Percentiles rank a stretch among this genome's conserved stretches.
Evolutionary conservation across 2,888 invertebrate species (phyloP).

Genomic region (Metacarcinus magister): DNA sequence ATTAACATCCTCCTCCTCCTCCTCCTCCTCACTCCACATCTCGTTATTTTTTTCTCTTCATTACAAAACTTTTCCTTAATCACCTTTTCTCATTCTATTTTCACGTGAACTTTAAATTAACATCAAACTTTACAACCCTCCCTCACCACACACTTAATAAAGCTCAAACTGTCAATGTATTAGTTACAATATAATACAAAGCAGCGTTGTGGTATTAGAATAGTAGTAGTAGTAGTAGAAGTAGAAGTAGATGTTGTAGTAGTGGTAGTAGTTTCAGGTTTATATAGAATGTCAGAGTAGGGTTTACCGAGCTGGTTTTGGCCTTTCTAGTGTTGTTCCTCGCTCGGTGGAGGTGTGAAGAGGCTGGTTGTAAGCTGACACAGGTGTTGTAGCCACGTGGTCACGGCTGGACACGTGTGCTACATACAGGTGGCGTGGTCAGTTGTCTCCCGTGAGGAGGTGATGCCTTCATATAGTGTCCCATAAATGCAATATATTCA

Average conservation of each 20-base stretch:
- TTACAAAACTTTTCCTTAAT: not conserved
- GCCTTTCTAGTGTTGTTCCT: not conserved
- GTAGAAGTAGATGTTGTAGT: constrained; percentile 44
- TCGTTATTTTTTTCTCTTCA: not conserved
- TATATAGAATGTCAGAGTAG: not conserved
- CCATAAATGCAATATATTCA: not conserved
- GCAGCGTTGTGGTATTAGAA: not conserved
- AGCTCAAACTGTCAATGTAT: not conserved
- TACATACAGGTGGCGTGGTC: not conserved
- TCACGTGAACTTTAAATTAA: not conserved
- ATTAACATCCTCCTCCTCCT: not conserved
- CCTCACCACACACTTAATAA: not conserved
- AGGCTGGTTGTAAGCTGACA: constrained; percentile 20
- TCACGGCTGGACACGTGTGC: not conserved
- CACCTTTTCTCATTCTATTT: not conserved
- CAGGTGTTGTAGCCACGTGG: not conserved
- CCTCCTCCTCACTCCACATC: too few species aligned
- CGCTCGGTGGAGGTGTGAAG: constrained; percentile 33
- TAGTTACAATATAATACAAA: not conserved
- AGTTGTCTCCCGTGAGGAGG: not conserved
- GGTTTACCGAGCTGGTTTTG: not conserved
- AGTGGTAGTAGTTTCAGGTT: not conserved
- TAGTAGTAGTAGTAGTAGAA: constrained; percentile 47
- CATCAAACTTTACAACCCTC: not conserved
- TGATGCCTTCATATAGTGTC: not conserved